Conservation (phyloP, 2,888 invertebrate species). For the Hofmannophila pseudospretella region DNA sequence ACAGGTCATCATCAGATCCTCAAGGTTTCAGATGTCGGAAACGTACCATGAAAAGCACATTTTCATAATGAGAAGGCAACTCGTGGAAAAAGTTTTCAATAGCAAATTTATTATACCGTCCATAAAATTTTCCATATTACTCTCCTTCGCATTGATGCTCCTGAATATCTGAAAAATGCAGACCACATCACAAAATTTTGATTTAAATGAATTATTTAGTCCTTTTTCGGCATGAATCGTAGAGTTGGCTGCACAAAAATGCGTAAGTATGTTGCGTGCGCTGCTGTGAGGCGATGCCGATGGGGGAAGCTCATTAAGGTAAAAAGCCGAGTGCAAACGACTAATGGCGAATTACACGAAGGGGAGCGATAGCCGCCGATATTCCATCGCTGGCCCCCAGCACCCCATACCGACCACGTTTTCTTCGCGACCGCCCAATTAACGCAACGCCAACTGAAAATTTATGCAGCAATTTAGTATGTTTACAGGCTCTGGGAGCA, state of each 20-base stretch:
- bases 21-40: too few relatives aligned
- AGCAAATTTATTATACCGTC: too few relatives aligned
- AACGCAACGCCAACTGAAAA: conserved; percentile 15
- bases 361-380: conserved; percentile 56
- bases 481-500: conserved; percentile 6
- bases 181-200: too few relatives aligned
- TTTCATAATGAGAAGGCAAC: too few relatives aligned
- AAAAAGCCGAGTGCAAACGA: conserved; percentile 76
- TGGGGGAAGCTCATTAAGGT: conserved; percentile 74
- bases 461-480: conserved; percentile 12
- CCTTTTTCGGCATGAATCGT: not conserved
- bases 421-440: conserved; percentile 16
- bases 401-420: conserved; percentile 9
- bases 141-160: too few relatives aligned
- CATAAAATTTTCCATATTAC: too few relatives aligned
- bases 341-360: conserved; percentile 77
- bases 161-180: too few relatives aligned
- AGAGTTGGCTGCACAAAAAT: conserved; percentile 59
- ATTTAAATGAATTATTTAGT: not conserved
- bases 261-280: conserved; percentile 55
- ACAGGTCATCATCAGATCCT: too few relatives aligned
- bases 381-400: conserved; percentile 20
- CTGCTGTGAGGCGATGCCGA: conserved; percentile 40
- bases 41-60: too few relatives aligned
- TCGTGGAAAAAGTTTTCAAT: too few relatives aligned